These are phyloP conservation scores for Odobenus rosmarus DNA, from an alignment of 2,113 vertebrate species.

Conservation along the genomic window DNA sequence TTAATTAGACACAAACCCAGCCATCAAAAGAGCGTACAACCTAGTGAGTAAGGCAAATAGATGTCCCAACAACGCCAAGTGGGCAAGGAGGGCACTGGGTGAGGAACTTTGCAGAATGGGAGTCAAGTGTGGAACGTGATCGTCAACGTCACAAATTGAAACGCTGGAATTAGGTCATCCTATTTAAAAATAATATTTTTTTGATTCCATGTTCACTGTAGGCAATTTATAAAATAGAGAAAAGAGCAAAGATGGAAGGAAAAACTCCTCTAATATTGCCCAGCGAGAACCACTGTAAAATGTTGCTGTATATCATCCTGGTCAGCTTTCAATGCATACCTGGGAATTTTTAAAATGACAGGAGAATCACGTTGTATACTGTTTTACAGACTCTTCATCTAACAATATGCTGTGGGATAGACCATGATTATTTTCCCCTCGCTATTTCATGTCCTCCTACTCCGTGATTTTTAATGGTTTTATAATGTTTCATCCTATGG, in stretches of 20 bases:
- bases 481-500: not conserved
- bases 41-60: not conserved
- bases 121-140: not conserved
- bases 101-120: not conserved
- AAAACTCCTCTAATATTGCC: not conserved
- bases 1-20: not conserved
- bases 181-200: not conserved
- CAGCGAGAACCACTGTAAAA: not conserved
- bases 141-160: not conserved
- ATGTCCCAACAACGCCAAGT: not conserved
- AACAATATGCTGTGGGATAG: conserved; percentile 12
- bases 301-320: not conserved
- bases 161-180: not conserved
- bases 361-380: not conserved
- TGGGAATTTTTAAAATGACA: not conserved
- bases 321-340: not conserved
- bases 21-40: not conserved
- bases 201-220: not conserved
- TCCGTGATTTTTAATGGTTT: not conserved
- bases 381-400: not conserved
- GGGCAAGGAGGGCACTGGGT: not conserved
- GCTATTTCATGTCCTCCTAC: not conserved
- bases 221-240: not conserved
- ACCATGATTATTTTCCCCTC: not conserved
- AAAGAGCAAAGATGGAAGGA: not conserved